Conservation (phyloP, 2,888 invertebrate genomes). For the Diabrotica balteata region DNA sequence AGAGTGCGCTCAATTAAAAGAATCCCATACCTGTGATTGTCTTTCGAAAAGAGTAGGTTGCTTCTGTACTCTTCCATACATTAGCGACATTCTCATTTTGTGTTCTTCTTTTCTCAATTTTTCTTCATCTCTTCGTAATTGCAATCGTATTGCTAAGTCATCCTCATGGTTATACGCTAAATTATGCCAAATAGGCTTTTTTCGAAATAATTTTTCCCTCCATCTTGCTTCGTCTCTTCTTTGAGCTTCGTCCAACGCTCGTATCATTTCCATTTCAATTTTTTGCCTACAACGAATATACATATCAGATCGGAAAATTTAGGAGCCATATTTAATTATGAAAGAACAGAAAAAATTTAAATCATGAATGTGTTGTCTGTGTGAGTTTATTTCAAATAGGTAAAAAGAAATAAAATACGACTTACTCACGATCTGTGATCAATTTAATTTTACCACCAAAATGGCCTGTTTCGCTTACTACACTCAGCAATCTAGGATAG, state of each 20-base stretch:
- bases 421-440: too few species aligned
- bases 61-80: slow-evolving; percentile 73
- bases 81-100: slow-evolving; percentile 74
- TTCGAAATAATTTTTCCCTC: slow-evolving; percentile 67
- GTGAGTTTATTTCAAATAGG: too few species aligned
- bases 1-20: too few species aligned
- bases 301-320: background rate
- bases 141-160: slow-evolving; percentile 72
- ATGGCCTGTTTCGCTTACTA: too few species aligned
- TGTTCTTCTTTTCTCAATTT: slow-evolving; percentile 72
- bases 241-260: slow-evolving; percentile 67
- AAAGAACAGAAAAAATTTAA: too few species aligned
- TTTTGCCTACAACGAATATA: slow-evolving; percentile 60
- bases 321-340: background rate
- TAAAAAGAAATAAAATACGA: too few species aligned
- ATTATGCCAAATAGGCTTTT: slow-evolving; percentile 75
- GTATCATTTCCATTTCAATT: slow-evolving; percentile 69
- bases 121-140: slow-evolving; percentile 73
- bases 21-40: slow-evolving; percentile 66
- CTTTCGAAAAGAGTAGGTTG: slow-evolving; percentile 77
- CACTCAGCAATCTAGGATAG: too few species aligned
- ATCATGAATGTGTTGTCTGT: too few species aligned
- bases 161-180: slow-evolving; percentile 71
- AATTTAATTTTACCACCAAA: too few species aligned
- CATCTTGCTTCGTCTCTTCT: slow-evolving; percentile 66